These are phyloP conservation scores for Galbula dea DNA, from an alignment of 2,113 vertebrate genomes.

Conservation along the genomic window DNA sequence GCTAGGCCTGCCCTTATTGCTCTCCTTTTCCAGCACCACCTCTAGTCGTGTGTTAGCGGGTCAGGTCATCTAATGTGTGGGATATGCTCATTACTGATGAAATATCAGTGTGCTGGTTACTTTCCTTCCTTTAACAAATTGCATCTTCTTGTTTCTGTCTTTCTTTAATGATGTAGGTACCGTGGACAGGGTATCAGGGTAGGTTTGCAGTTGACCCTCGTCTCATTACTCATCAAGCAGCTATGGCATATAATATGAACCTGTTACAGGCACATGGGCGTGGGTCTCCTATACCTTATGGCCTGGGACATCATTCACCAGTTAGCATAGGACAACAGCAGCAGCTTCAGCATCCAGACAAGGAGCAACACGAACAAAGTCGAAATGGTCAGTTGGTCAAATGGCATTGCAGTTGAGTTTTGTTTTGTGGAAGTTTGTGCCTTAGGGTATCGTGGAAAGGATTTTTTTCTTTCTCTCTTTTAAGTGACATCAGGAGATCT, in stretches of 20 bases:
- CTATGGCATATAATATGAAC: slow-evolving; percentile 98
- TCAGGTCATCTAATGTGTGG: background rate
- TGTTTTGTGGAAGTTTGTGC: background rate
- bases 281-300: slow-evolving; percentile 90
- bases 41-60: background rate
- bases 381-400: slow-evolving; percentile 80
- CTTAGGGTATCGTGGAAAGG: background rate
- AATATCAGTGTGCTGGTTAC: background rate
- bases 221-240: slow-evolving; percentile 92
- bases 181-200: slow-evolving; percentile 96
- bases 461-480: background rate
- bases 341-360: slow-evolving; percentile 80
- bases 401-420: background rate
- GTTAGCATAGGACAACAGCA: slow-evolving; percentile 85
- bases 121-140: background rate
- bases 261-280: slow-evolving; percentile 90
- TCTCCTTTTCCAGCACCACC: background rate
- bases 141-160: background rate
- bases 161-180: slow-evolving; percentile 75
- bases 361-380: slow-evolving; percentile 86
- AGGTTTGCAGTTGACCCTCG: slow-evolving; percentile 96
- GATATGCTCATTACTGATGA: background rate
- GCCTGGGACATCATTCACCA: slow-evolving; percentile 89
- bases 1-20: background rate
- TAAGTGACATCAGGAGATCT: background rate